These are phyloP conservation scores for Eumeta japonica DNA, from an alignment of 1,140 invertebrate genomes.

Conservation along the genomic window DNA sequence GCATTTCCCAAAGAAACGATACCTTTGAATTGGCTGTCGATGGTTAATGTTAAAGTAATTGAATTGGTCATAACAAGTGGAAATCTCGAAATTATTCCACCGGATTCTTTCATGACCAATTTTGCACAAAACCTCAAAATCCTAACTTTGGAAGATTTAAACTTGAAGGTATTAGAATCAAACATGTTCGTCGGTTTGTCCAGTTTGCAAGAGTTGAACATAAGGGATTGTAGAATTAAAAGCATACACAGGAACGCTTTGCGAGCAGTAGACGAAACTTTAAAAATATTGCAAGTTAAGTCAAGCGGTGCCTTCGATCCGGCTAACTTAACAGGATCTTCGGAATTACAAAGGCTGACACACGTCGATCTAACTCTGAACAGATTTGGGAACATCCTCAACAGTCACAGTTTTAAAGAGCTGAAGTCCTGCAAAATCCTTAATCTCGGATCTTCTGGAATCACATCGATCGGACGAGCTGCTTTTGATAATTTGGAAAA, in stretches of 20 bases:
- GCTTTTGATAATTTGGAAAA: constrained; percentile 34
- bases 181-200: constrained; percentile 31
- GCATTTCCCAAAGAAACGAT: constrained; percentile 27
- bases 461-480: constrained; percentile 26
- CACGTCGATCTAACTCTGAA: constrained; percentile 36
- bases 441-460: constrained; percentile 32
- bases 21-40: constrained; percentile 26
- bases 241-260: constrained; percentile 21
- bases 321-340: constrained; percentile 26
- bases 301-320: constrained; percentile 28
- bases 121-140: constrained; percentile 19
- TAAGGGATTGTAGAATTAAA: constrained; percentile 21
- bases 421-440: constrained; percentile 26
- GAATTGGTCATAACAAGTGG: constrained; percentile 28
- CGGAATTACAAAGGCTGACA: constrained; percentile 13
- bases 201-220: constrained; percentile 21
- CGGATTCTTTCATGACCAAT: constrained; percentile 27
- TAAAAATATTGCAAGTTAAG: constrained; percentile 27
- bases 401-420: constrained; percentile 23
- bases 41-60: constrained; percentile 18
- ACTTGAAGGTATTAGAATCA: constrained; percentile 18
- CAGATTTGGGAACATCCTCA: constrained; percentile 23
- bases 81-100: constrained; percentile 27
- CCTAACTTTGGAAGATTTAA: constrained; percentile 24
- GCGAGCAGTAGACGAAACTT: constrained; percentile 23